Base-by-base conservation (phyloP, 1,140 invertebrate species). In the Drosophila suzukii region DNA sequence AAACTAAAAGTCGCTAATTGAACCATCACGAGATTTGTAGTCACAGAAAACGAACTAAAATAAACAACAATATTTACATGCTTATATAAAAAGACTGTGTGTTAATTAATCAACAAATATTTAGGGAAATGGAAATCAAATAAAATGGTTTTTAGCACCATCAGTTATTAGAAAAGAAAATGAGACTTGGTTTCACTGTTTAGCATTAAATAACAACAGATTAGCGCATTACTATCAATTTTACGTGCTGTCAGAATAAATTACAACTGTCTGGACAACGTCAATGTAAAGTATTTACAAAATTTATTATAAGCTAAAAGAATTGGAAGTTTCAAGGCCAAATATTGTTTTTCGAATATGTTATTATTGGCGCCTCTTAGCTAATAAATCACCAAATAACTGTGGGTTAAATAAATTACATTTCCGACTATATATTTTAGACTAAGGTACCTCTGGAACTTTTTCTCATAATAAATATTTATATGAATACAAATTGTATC, bases 61-160 rank as follows among this genome's bases (percentile, higher is more conserved):
- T 57, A 55, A 73, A 81, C 51, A 62, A 59, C 59, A 72, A 65
- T 60, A 77, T 57, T 53, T 54, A 67, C 47, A 59, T 41, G 30
- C 36, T 57, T 57, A 65, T 24, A 75, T 30, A 51, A 75, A 36
- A 20, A 43, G 17, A 36, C 11, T 34, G 30, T 36, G 3, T 62
- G 44, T 15, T 57, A 62, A 57, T 36, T 39, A 51, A 17, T 30
- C 11, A 53, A 24, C 27, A 77, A 47, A 76, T 57, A 56, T 47
- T 68, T 54, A 27, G 3, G 34, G 34, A 20, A 57, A 17, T 17
- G 6, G 39, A 3, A 27, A 34, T 3, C 24, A 27, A 27, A 6
- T 44, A 5, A 20, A 44, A 2, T 15, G 41, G 41, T 8, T 44
- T 15, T 15, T 15, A 34, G 7, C 8, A 34, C 7, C 32, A 34